Evolutionary conservation across 2,113 vertebrate genomes (phyloP).

Genomic region (Mirza zaza): DNA sequence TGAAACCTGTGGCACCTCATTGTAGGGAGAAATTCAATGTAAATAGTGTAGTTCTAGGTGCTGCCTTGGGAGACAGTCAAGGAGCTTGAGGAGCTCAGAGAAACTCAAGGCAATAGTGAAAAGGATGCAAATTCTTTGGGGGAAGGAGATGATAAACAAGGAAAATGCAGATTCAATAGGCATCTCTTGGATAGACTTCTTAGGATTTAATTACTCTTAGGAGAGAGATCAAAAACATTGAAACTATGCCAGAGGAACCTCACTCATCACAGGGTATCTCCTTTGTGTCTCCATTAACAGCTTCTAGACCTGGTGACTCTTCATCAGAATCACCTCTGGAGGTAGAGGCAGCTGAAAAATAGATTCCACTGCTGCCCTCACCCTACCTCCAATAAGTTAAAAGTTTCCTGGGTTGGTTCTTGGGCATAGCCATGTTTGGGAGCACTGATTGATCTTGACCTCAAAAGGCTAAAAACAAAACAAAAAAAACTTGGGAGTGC

Average conservation of each 20-base stretch:
- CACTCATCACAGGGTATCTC: neutral
- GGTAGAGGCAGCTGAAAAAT: neutral
- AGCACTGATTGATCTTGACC: neutral
- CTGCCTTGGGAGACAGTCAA: neutral
- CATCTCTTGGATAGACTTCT: neutral
- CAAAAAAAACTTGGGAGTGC: neutral
- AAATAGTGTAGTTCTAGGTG: neutral
- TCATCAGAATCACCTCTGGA: neutral
- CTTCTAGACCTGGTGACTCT: neutral
- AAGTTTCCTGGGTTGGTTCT: neutral
- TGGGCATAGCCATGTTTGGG: neutral
- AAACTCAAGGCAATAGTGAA: neutral
- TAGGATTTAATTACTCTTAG: neutral
- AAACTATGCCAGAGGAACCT: neutral
- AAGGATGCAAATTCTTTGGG: neutral
- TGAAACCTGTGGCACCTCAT: neutral
- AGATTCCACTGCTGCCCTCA: neutral
- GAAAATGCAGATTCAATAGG: neutral
- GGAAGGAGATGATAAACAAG: neutral
- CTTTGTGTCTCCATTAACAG: neutral
- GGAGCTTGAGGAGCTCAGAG: neutral
- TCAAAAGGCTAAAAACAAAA: neutral
- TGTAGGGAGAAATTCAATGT: neutral
- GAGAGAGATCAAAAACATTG: neutral
- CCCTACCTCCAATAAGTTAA: neutral